phyloP scores from a whole-genome alignment of 2,797 vertebrate species.

The Propithecus deckenii region DNA sequence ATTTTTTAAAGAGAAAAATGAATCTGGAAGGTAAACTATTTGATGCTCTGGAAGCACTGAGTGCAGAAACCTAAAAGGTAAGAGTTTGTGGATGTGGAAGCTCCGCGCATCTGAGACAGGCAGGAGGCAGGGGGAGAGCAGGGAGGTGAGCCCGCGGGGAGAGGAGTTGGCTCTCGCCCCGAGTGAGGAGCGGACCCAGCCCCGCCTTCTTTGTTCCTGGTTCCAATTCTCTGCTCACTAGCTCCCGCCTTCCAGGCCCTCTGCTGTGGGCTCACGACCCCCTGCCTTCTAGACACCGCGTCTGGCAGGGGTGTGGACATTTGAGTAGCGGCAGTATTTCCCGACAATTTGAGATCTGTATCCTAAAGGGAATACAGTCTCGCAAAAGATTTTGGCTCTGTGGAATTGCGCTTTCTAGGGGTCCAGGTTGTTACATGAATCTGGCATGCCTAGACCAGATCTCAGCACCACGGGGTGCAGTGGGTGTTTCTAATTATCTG shows the following conservation, averaged over 20 bases:
- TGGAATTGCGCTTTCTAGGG: not conserved
- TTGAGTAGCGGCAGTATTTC: not conserved
- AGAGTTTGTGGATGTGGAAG: not conserved
- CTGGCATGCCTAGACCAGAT: not conserved
- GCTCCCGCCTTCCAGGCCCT: not conserved
- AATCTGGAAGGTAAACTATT: constrained; percentile 35
- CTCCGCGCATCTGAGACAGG: not conserved
- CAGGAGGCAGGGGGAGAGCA: not conserved
- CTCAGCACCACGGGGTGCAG: not conserved
- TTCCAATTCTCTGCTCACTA: not conserved
- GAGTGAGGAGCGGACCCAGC: fast-evolving
- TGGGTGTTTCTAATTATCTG: not conserved
- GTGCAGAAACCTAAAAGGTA: not conserved
- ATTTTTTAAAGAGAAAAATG: constrained; percentile 49
- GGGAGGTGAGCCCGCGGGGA: fast-evolving
- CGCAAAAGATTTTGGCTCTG: not conserved
- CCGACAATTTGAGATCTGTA: not conserved
- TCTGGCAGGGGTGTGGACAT: not conserved
- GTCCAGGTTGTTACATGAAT: not conserved
- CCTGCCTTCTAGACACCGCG: not conserved
- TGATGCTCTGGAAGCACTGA: not conserved
- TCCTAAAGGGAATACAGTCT: not conserved
- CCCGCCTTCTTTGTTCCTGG: not conserved
- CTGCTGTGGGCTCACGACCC: not conserved
- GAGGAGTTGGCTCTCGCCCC: not conserved